Conservation (phyloP, 2,113 vertebrate genomes). For the Rhegmatorhina hoffmannsi region DNA sequence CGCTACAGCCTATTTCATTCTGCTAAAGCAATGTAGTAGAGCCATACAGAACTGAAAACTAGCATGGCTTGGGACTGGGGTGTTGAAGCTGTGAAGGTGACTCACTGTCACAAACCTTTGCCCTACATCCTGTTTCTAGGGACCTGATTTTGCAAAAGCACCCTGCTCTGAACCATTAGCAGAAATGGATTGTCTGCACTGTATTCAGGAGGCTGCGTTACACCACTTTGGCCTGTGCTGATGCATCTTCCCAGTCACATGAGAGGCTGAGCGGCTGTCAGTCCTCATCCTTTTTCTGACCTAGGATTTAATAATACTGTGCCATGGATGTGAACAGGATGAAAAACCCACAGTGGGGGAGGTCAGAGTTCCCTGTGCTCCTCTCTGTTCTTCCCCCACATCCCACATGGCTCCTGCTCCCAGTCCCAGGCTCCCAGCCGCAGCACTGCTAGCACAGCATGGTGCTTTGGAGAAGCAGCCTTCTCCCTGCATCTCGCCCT, state of each 20-base stretch:
- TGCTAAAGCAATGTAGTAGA: neutral
- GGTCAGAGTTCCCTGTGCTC: fast-evolving
- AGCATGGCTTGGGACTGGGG: neutral
- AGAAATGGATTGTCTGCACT: neutral
- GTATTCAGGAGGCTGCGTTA: neutral
- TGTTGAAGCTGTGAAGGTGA: neutral
- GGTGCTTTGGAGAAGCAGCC: neutral
- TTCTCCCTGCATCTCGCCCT: neutral
- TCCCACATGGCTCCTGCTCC: neutral
- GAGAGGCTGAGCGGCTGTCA: neutral
- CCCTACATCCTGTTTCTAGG: neutral
- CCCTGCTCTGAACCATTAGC: neutral
- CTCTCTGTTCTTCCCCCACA: neutral
- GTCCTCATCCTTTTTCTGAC: neutral
- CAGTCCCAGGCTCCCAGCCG: neutral
- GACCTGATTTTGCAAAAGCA: neutral
- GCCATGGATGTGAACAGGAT: neutral
- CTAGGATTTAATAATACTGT: neutral
- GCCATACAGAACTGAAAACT: neutral
- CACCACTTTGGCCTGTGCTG: neutral
- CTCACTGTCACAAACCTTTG: neutral
- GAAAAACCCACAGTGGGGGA: neutral
- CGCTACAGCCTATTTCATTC: neutral
- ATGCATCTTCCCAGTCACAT: neutral
- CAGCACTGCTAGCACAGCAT: neutral